Percentiles rank a stretch among this genome's conserved stretches.
Conservation (phyloP, 2,113 vertebrate species). For the Atrichornis clamosus region DNA sequence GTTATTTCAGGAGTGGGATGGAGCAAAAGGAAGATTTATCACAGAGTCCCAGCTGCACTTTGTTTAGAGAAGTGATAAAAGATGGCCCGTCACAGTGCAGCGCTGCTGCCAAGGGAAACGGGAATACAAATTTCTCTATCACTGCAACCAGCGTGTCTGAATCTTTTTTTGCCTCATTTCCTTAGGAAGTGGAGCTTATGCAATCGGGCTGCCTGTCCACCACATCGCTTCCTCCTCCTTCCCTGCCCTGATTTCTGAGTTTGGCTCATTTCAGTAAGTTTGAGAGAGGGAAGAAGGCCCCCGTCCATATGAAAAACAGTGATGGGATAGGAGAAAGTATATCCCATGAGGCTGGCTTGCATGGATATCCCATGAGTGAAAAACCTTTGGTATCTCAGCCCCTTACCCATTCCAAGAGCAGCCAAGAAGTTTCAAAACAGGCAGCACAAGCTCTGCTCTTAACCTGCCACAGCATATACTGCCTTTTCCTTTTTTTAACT, state of each 20-base stretch:
- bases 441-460: not conserved
- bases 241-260: not conserved
- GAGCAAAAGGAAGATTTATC: not conserved
- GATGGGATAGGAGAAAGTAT: not conserved
- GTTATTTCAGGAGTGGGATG: not conserved
- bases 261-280: not conserved
- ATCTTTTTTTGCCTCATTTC: not conserved
- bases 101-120: not conserved
- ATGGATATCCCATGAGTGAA: not conserved
- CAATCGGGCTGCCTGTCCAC: not conserved
- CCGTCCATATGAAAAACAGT: not conserved
- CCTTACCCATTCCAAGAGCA: not conserved
- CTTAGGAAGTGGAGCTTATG: not conserved
- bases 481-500: not conserved
- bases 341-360: no score
- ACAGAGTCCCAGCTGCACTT: not conserved
- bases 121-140: not conserved
- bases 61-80: not conserved
- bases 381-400: not conserved
- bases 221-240: not conserved
- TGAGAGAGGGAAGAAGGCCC: not conserved
- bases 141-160: not conserved
- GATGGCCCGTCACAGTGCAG: not conserved
- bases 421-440: not conserved
- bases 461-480: fast-evolving